Evolutionary conservation across 2,797 vertebrate species (phyloP).

Genomic region (Urophycis tenuis): DNA sequence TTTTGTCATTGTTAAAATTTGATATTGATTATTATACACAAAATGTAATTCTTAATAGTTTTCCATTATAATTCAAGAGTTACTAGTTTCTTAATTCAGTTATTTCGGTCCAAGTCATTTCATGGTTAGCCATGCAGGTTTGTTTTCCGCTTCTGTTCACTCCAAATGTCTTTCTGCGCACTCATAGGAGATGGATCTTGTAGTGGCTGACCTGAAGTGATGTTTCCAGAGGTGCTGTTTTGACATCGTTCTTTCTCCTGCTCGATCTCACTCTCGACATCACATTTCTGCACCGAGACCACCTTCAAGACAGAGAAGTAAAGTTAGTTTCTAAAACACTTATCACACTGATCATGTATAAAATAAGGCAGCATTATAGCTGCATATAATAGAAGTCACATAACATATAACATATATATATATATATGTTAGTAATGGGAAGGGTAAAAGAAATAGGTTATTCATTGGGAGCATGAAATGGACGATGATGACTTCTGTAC

Average conservation of each 20-base stretch:
- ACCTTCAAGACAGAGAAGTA: slow-evolving; percentile 53
- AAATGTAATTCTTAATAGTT: too few species aligned
- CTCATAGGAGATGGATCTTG: slow-evolving; percentile 17
- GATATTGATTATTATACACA: neutral
- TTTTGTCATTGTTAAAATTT: too few species aligned
- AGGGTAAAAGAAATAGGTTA: too few species aligned
- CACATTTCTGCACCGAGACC: slow-evolving; percentile 67
- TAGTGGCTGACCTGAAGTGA: slow-evolving; percentile 68
- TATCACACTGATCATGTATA: neutral
- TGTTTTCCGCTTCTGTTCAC: neutral
- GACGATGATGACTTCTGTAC: too few species aligned
- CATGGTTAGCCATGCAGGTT: neutral
- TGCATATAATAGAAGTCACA: too few species aligned
- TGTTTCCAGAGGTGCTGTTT: slow-evolving; percentile 63
- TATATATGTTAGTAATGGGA: too few species aligned
- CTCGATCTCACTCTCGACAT: slow-evolving; percentile 69
- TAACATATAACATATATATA: too few species aligned
- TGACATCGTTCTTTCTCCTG: slow-evolving; percentile 68
- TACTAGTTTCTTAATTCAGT: too few species aligned
- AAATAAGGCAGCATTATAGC: neutral
- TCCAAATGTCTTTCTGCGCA: slow-evolving; percentile 24
- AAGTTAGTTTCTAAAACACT: slow-evolving; percentile 12
- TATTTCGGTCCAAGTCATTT: neutral
- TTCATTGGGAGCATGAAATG: too few species aligned
- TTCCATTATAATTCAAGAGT: too few species aligned